These are phyloP conservation scores for Resseliella maxima DNA, from an alignment of 2,888 invertebrate genomes.

Conservation along the genomic window DNA sequence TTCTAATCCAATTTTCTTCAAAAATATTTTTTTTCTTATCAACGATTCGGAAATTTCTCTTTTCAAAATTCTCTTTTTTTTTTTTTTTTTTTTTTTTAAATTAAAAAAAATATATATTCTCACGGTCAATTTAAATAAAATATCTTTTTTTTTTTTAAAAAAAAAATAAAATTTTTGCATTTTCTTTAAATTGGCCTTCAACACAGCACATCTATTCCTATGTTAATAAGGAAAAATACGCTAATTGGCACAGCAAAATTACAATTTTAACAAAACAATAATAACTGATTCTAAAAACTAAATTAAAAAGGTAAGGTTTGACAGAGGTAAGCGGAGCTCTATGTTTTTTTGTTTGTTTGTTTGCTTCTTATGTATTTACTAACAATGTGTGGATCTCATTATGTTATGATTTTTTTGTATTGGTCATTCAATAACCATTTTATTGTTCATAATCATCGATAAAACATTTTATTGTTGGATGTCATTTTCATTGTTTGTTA, in stretches of 20 bases:
- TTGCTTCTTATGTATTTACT: not conserved
- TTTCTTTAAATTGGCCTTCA: not conserved
- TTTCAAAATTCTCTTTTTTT: too few species aligned
- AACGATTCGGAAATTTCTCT: too few species aligned
- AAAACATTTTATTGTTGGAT: too few species aligned
- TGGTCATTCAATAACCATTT: not conserved
- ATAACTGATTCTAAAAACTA: not conserved
- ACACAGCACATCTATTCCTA: not conserved
- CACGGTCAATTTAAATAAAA: too few species aligned
- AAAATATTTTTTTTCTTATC: too few species aligned
- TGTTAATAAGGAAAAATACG: not conserved
- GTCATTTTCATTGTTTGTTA: too few species aligned
- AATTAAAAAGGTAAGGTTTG: not conserved
- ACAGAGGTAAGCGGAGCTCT: not conserved
- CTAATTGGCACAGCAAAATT: constrained; percentile 43
- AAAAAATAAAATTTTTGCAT: not conserved
- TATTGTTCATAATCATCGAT: not conserved
- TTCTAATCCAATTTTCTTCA: too few species aligned
- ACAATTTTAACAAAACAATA: not conserved
- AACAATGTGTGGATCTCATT: not conserved
- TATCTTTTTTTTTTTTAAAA: not conserved
- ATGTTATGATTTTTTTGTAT: too few species aligned
- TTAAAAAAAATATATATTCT: too few species aligned
- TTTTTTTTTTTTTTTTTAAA: too few species aligned
- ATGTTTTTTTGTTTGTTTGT: not conserved